Evolutionary conservation across 2,113 vertebrate genomes (phyloP).

Genomic region (Engystomops pustulosus): DNA sequence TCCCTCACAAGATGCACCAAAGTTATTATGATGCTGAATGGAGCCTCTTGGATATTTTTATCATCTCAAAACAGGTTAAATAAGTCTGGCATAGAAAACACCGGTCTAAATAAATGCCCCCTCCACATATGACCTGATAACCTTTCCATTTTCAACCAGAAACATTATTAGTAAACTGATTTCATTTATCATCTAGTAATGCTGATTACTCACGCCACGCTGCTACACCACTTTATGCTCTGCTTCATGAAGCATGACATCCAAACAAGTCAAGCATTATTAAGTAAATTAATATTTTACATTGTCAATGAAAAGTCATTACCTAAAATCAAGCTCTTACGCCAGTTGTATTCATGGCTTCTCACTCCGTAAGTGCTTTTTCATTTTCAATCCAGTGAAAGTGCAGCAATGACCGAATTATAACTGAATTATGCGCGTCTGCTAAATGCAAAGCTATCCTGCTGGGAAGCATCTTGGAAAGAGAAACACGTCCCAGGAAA

Average conservation of each 20-base stretch:
- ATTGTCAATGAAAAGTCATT: slow-evolving; percentile 17
- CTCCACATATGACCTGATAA: not conserved
- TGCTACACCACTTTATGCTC: not conserved
- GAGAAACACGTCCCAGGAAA: slow-evolving; percentile 24
- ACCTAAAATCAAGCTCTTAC: slow-evolving; percentile 31
- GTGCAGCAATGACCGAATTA: slow-evolving; percentile 3
- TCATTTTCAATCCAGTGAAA: slow-evolving; percentile 14
- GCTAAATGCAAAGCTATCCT: slow-evolving; percentile 5
- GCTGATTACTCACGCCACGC: not conserved
- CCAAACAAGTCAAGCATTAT: slow-evolving; percentile 2
- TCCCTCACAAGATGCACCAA: no score
- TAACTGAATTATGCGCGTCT: not conserved
- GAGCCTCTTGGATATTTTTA: no score
- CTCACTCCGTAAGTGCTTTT: not conserved
- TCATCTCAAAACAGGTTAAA: no score
- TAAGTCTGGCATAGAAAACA: no score
- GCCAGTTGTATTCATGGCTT: slow-evolving; percentile 6
- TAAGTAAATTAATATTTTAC: slow-evolving; percentile 56
- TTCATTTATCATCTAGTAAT: no score
- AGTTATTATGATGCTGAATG: no score
- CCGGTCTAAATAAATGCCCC: not conserved
- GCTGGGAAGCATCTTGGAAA: not conserved
- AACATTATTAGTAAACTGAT: not conserved
- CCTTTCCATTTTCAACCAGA: not conserved
- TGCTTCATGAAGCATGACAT: slow-evolving; percentile 16